Base-by-base conservation (phyloP, 2,888 invertebrate genomes). In the Agrochola lychnidis region DNA sequence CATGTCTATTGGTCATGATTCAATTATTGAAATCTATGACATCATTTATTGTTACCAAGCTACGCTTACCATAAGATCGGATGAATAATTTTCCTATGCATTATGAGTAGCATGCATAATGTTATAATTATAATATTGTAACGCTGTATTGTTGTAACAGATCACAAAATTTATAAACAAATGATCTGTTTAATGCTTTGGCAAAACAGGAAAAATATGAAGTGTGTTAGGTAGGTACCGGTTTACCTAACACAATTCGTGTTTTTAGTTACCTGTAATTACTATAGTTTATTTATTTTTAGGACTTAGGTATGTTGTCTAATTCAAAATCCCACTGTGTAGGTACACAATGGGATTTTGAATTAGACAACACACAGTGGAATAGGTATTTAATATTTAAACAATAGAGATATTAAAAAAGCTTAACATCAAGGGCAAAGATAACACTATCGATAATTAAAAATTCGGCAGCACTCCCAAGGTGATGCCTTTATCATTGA, bases 351-450 rank as follows among this genome's bases (percentile, higher is more conserved):
- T n/a, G n/a, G n/a, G n/a, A n/a, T n/a, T n/a, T n/a, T n/a, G n/a
- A n/a, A n/a, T n/a, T n/a, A n/a, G n/a, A n/a, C n/a, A n/a, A n/a
- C n/a, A n/a, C n/a, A 30, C 30, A 30, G 30, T 2, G 30, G 2
- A 30, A 51, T 51, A 51, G 9, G 9, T 61, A 63, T 73, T 71
- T 61, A 56, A 68, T 40, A 72, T 73, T 75, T 30, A 74, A 81
- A 85, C 72, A 79, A 88, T 82, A 80, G 78, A 85, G 70, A 78
- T 79, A 85, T 78, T 75, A 79, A 83, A 86, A 84, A 85, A 85
- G 82, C 85, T 85, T 83, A 83, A 72, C 79, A 76, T 76, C 89
- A 92, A 92, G 91, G 92, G 87, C 89, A 90, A 81, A 82, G 89
- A 89, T 92, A 91, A 87, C 89, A 77, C 79, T 89, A 88, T 90